Percentiles rank a stretch among this genome's conserved stretches.
Evolutionary conservation across 64 coral and sea anemone genomes (phyloP).

Genomic region (Catalaphyllia jardinei): DNA sequence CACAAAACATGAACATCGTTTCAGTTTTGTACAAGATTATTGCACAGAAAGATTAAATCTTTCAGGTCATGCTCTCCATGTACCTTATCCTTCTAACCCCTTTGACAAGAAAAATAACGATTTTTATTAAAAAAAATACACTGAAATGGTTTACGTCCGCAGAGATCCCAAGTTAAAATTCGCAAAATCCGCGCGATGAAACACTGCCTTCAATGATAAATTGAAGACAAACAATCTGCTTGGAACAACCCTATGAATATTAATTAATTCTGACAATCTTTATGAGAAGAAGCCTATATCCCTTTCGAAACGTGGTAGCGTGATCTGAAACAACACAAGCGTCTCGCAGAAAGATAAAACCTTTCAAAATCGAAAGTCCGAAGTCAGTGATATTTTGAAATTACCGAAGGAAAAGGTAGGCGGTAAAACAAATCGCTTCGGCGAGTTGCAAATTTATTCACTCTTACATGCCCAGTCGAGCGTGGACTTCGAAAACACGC

Average conservation of each 20-base stretch:
- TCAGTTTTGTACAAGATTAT: background rate
- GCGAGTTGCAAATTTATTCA: slow-evolving; percentile 67
- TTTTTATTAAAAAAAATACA: background rate
- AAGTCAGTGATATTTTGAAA: background rate
- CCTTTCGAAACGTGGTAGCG: slow-evolving; percentile 5
- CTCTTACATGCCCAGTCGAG: slow-evolving; percentile 61
- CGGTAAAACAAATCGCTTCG: slow-evolving; percentile 4
- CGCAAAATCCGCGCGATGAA: background rate
- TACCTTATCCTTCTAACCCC: background rate
- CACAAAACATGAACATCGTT: background rate
- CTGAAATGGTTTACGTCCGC: background rate
- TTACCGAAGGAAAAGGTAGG: background rate
- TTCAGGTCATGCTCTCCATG: background rate
- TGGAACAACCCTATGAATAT: slow-evolving; percentile 37
- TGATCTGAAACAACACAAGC: background rate
- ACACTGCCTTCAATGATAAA: slow-evolving; percentile 17
- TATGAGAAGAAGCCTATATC: background rate
- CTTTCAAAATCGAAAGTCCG: background rate
- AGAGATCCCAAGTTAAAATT: slow-evolving; percentile 10
- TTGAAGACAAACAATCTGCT: slow-evolving; percentile 19
- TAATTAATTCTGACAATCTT: slow-evolving; percentile 25
- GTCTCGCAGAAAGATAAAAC: background rate
- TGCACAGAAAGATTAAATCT: background rate
- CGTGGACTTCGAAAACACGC: slow-evolving; percentile 76
- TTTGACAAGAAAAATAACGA: background rate